A percentile compares a stretch with the other conserved stretches of the same genome.
Evolutionary conservation across 1,140 invertebrate genomes (phyloP).

Genomic region (Psilanteris sp.): DNA sequence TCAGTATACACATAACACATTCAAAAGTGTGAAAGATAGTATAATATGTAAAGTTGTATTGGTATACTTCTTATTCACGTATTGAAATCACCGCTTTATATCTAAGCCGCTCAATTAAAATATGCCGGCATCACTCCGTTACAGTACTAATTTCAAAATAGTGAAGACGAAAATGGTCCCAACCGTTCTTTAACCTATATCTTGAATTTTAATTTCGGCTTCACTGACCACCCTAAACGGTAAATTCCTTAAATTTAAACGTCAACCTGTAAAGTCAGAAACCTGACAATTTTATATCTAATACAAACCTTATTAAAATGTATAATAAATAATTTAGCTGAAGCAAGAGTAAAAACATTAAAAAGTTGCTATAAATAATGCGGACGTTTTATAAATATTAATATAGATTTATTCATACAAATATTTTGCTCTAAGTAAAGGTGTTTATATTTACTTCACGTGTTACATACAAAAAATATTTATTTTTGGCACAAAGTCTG

Average conservation of each 20-base stretch:
- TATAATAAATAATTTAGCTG: too few species aligned
- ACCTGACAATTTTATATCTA: too few species aligned
- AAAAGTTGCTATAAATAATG: too few species aligned
- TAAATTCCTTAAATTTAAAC: too few species aligned
- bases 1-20: too few species aligned
- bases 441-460: conserved; percentile 23
- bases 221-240: conserved; percentile 51
- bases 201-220: conserved; percentile 43
- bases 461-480: conserved; percentile 43
- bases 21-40: too few species aligned
- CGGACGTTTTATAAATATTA: conserved; percentile 26
- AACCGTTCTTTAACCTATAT: conserved; percentile 35
- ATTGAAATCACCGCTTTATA: conserved; percentile 54
- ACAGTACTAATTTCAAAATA: conserved; percentile 31
- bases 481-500: conserved; percentile 38
- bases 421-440: neutral
- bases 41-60: too few species aligned
- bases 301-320: too few species aligned
- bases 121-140: too few species aligned
- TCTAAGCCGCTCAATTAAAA: too few species aligned
- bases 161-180: conserved; percentile 23
- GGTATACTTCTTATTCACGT: conserved; percentile 42
- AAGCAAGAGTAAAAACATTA: too few species aligned
- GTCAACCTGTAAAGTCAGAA: too few species aligned
- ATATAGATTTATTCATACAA: conserved; percentile 49